Conservation (phyloP, 2,113 vertebrate species). For the Menidia beryllina region DNA sequence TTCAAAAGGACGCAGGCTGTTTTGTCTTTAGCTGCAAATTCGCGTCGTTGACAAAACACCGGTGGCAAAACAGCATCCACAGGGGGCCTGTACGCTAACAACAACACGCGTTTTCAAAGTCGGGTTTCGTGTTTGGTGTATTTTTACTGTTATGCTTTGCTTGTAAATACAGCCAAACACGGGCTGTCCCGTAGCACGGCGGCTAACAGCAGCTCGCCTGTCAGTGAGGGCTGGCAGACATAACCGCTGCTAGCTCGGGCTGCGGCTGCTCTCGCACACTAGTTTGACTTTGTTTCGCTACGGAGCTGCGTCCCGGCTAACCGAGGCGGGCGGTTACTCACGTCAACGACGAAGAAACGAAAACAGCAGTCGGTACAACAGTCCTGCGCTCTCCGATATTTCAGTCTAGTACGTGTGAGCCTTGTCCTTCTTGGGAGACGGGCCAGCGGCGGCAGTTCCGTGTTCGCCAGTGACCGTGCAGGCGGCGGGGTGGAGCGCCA, state of each 20-base stretch:
- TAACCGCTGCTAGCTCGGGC: background rate
- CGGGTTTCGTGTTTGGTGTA: no score
- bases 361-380: conserved; percentile 25
- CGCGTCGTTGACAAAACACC: background rate
- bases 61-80: no score
- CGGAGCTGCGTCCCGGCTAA: background rate
- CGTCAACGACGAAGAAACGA: conserved; percentile 26
- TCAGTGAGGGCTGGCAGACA: background rate
- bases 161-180: background rate
- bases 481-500: conserved; percentile 29
- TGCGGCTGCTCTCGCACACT: background rate
- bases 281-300: background rate
- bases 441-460: conserved; percentile 63
- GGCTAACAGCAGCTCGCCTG: conserved; percentile 42
- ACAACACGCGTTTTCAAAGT: background rate
- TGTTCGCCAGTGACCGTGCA: conserved; percentile 12
- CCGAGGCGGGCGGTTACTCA: conserved; percentile 46
- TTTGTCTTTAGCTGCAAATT: conserved; percentile 54
- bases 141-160: background rate
- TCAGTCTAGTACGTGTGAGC: conserved; percentile 5
- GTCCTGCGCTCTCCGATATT: conserved; percentile 12
- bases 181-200: conserved; percentile 1
- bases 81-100: no score
- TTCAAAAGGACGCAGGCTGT: conserved; percentile 17
- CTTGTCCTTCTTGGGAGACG: conserved; percentile 30